These are phyloP conservation scores for Antechinus stuartii DNA, from an alignment of 2,113 vertebrate genomes.

Conservation along the genomic window DNA sequence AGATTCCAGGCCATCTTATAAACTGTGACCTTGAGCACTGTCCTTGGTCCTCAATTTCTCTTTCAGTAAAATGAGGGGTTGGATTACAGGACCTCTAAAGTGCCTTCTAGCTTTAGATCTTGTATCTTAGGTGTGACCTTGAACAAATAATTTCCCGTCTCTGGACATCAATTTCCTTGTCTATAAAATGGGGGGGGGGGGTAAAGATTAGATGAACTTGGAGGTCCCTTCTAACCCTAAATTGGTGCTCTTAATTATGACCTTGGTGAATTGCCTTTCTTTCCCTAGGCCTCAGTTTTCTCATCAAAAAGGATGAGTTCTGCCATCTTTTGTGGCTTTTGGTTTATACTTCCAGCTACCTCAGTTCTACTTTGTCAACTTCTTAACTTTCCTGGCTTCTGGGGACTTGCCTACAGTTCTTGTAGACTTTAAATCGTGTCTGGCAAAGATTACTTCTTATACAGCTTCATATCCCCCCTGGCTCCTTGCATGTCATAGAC, in stretches of 20 bases:
- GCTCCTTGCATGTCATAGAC: slow-evolving; percentile 6
- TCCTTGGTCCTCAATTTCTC: neutral
- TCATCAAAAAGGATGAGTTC: neutral
- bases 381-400: slow-evolving; percentile 30
- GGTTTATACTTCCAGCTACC: neutral
- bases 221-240: slow-evolving; percentile 25
- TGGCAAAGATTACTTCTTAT: slow-evolving; percentile 9
- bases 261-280: slow-evolving; percentile 30
- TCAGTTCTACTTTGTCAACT: neutral
- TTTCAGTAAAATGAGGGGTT: neutral
- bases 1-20: neutral
- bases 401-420: neutral
- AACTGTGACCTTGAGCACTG: neutral
- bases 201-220: neutral
- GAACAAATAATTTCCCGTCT: neutral
- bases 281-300: neutral
- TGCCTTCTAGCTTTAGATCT: neutral
- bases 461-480: slow-evolving; percentile 10
- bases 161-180: neutral
- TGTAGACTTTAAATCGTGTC: slow-evolving; percentile 14
- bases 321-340: slow-evolving; percentile 27
- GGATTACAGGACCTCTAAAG: neutral
- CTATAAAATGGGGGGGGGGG: neutral
- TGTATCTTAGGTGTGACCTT: neutral
- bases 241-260: neutral